Conservation (phyloP, 2,797 vertebrate genomes). For the Microctenopoma stevenorrisi region DNA sequence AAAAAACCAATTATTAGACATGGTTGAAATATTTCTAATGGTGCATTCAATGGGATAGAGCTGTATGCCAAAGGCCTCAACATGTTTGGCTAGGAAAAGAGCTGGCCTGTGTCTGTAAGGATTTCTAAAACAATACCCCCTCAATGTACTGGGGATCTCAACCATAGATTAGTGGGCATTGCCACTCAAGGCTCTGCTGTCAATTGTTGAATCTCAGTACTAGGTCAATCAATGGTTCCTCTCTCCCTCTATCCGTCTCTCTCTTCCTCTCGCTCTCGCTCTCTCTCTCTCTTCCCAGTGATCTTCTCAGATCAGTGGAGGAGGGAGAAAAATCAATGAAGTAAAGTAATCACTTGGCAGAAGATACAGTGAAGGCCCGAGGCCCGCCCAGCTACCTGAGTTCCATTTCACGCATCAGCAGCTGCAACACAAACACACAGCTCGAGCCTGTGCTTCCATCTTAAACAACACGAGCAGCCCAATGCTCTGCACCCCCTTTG, state of each 20-base stretch:
- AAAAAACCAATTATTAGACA: conserved; percentile 34
- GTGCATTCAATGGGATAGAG: conserved; percentile 16
- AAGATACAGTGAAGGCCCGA: conserved; percentile 80
- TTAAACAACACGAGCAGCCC: conserved; percentile 77
- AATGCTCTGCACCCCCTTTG: conserved; percentile 54
- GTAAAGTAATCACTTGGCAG: conserved; percentile 84
- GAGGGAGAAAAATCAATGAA: conserved; percentile 83
- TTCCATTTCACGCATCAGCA: conserved; percentile 86
- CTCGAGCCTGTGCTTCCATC: conserved; percentile 70
- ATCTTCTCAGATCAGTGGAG: conserved; percentile 82
- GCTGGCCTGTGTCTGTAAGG: conserved; percentile 41
- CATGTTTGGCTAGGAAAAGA: conserved; percentile 36
- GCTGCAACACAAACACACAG: conserved; percentile 82
- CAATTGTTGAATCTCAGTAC: conserved; percentile 76
- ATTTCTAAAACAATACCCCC: conserved; percentile 52
- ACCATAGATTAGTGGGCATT: conserved; percentile 57
- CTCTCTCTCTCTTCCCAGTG: conserved; percentile 64
- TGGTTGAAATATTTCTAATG: conserved; percentile 27
- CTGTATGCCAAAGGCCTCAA: conserved; percentile 15
- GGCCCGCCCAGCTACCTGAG: conserved; percentile 82
- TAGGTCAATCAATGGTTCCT: conserved; percentile 77
- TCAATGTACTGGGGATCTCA: conserved; percentile 49
- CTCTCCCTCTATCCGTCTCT: conserved; percentile 27
- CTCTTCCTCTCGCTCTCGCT: neutral
- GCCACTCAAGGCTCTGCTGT: conserved; percentile 74